Base-by-base conservation (phyloP, 2,113 vertebrate species). In the Dipodomys ordii region DNA sequence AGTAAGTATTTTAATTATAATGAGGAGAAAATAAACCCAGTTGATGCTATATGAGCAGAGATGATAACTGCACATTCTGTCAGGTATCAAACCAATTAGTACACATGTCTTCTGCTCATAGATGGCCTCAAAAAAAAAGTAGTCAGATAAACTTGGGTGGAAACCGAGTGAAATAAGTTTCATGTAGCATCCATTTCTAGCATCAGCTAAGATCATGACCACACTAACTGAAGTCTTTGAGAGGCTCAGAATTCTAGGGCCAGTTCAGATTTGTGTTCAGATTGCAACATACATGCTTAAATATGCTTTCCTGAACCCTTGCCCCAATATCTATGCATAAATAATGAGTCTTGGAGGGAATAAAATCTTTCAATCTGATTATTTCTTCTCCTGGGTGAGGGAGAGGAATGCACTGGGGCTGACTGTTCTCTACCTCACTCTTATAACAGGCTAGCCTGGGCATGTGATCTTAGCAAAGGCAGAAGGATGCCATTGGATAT, bases 231-330 rank as follows among this genome's bases (percentile, higher is more conserved):
- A 44, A n/a, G 67, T 90, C 28, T 19, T 86, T 87, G 35, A 27
- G 68, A 80, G 83, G 80, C n/a, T 93, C 60, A 85, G 68, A 93
- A 92, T 88, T 87, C 30, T 81, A 74, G n/a, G 60, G 10, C 35
- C 25, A 81, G 76, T 83, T 92, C n/a, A 90, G 72, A 87, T 78
- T 83, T 83, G 74, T 6, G 9, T 68, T 80, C 46, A 96, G 87
- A 93, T 6, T 73, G 28, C 16, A 49, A 81, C 80, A 77, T 82
- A 30, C 30, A n/a, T 30, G 35, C 35, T 65, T 76, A 67, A 92
- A 76, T 93, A 87, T 85, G 57, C 44, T 87, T 89, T 87, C 57
- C 90, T 92, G 87, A 93, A 92, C 27, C 6, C 20, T 90, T 93
- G 87, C 71, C 53, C 49, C 11, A 5, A 23, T 92, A 85, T 72